Evolutionary conservation across 2,113 vertebrate genomes (phyloP).

Genomic region (Sprattus sprattus): DNA sequence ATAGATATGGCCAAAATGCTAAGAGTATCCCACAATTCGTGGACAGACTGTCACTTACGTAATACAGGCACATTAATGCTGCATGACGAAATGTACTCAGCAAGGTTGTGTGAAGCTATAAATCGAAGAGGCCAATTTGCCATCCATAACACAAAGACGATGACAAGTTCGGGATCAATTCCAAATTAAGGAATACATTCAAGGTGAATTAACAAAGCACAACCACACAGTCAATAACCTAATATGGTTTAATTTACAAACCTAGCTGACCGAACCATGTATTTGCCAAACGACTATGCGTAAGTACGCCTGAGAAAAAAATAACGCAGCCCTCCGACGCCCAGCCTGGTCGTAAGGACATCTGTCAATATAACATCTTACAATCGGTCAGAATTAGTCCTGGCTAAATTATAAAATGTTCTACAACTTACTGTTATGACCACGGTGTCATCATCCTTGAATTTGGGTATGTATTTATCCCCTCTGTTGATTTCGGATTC

Average conservation of each 20-base stretch:
- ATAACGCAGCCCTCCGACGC: background rate
- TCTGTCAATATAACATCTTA: background rate
- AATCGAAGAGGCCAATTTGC: background rate
- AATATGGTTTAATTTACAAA: background rate
- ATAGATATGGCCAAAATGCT: background rate
- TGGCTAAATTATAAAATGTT: background rate
- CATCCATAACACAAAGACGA: background rate
- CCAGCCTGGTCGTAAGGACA: background rate
- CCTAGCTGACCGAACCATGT: background rate
- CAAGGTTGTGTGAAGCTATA: background rate
- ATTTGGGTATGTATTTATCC: background rate
- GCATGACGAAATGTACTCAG: background rate
- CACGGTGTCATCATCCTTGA: slow-evolving; percentile 65
- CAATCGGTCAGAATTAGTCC: background rate
- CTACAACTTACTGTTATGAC: slow-evolving; percentile 75
- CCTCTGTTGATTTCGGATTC: slow-evolving; percentile 10
- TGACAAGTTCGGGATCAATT: background rate
- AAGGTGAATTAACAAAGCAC: background rate
- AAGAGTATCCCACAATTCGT: background rate
- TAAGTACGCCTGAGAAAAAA: slow-evolving; percentile 5
- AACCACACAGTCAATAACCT: background rate
- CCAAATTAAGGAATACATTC: background rate
- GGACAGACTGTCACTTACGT: background rate
- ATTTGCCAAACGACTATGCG: slow-evolving; percentile 7
- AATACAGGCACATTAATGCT: slow-evolving; percentile 1